Evolutionary conservation across 2,113 vertebrate species (phyloP), one percentile per base, ranked within the genome.

Genomic region (Triplophysa tibetana): DNA sequence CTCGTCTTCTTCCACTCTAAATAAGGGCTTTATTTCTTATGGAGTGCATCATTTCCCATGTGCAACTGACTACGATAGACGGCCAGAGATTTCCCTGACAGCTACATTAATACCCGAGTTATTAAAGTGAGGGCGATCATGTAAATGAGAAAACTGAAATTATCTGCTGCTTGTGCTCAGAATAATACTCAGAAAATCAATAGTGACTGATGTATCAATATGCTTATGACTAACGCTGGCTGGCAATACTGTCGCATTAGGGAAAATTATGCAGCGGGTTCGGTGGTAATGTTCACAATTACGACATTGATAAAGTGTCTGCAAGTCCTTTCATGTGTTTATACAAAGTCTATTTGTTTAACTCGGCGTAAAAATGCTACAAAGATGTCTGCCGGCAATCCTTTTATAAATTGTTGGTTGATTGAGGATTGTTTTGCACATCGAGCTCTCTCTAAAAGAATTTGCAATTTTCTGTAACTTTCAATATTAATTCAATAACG

Each of bases 121-220:
- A 73, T 65, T 83, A 83, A 80, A 80, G 72, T 19, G 50, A 83
- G 60, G 64, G 12, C 52, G 73, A 80, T 83, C 78, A 83, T 75
- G 50, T 80, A 83, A 83, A 83, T 70, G 73, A 79, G 66, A 80
- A 58, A 67, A 67, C 65, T 72, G 61, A 76, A 76, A 83, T 83
- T 19, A 50, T 83, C 77, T 70, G 56, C 38, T 29, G 70, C 64
- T 68, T 45, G 45, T 16, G 9, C 78, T 69, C 14, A 23, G 63
- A 69, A 75, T 75, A 48, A 75, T 67, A 66, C 77, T 76, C 73
- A 70, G 82, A 83, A 83, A 80, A 79, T 80, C 72, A 79, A 83
- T 64, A 70, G 66, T 13, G 78, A 77, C 73, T 80, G 78, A 58
- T 73, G 54, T 63, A 83, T 83, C 78, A 67, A 83, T 83, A 73